A percentile compares a stretch with the other conserved stretches of the same genome.
phyloP scores from a whole-genome alignment of 2,888 invertebrate genomes.

The Sarcophaga carnaria region DNA sequence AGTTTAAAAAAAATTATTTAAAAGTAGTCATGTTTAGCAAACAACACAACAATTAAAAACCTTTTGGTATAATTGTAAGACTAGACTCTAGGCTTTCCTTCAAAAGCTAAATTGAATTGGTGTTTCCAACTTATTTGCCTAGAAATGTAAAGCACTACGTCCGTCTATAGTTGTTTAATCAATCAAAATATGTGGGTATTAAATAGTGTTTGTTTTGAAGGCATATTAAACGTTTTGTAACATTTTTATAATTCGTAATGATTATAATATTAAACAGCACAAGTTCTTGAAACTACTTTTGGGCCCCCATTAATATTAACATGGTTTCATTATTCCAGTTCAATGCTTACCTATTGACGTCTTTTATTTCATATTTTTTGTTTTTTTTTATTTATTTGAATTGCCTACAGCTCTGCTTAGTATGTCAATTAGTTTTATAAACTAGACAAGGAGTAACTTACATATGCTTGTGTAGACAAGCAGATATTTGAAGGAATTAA shows the following conservation, averaged over 20 bases:
- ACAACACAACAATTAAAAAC: too few species aligned
- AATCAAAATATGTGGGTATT: too few species aligned
- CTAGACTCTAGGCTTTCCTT: too few species aligned
- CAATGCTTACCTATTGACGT: background rate
- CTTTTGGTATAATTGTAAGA: too few species aligned
- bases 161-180: background rate
- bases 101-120: too few species aligned
- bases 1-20: too few species aligned
- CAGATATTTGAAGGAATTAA: background rate
- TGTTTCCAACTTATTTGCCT: too few species aligned
- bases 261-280: background rate
- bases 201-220: too few species aligned
- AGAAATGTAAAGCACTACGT: too few species aligned
- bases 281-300: background rate
- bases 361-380: background rate
- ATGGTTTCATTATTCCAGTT: background rate
- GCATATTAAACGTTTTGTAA: too few species aligned
- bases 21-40: too few species aligned
- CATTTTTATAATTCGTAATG: too few species aligned
- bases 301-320: background rate
- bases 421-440: constrained; percentile 27
- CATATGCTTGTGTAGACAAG: background rate
- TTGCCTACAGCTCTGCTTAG: background rate
- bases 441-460: background rate
- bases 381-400: background rate